Percentiles rank a stretch among this genome's conserved stretches.
Evolutionary conservation across 2,113 vertebrate genomes (phyloP).

Genomic region (Martes martes): DNA sequence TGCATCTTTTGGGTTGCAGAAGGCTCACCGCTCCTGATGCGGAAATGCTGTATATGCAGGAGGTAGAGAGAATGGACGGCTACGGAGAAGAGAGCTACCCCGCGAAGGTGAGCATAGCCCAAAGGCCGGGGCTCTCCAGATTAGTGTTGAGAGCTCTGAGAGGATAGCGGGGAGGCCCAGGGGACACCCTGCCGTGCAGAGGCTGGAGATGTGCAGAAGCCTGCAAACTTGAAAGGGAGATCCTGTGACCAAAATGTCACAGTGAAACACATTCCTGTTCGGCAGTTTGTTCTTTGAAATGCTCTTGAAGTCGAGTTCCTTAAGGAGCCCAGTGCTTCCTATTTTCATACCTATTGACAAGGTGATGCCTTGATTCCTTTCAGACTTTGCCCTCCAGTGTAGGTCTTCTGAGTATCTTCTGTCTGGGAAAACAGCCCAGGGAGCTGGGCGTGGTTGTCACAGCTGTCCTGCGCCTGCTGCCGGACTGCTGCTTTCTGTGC

Average conservation of each 20-base stretch:
- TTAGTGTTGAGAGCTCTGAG: accelerated
- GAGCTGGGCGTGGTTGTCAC: too few relatives aligned
- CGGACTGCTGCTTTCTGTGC: background rate
- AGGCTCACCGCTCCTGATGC: slow-evolving; percentile 93
- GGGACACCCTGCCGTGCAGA: too few relatives aligned
- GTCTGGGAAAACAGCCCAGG: background rate
- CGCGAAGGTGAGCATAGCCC: slow-evolving; percentile 87
- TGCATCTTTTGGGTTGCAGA: slow-evolving; percentile 79
- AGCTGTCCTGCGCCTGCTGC: background rate
- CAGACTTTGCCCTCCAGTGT: background rate
- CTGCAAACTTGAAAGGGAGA: background rate
- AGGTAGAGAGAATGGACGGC: slow-evolving; percentile 96
- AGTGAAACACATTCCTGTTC: background rate
- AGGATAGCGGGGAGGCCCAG: background rate
- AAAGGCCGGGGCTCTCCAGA: accelerated
- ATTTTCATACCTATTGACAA: background rate
- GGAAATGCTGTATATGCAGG: slow-evolving; percentile 97
- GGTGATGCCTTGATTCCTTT: background rate
- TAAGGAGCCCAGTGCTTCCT: background rate
- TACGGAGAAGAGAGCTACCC: slow-evolving; percentile 96
- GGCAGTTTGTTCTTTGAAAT: background rate
- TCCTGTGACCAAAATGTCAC: background rate
- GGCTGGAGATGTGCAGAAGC: accelerated
- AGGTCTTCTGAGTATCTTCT: background rate
- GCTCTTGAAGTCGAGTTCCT: background rate